Evolutionary conservation across 2,797 vertebrate genomes (phyloP), one percentile per base, ranked within the genome.

Genomic region (Halcyon badia): DNA sequence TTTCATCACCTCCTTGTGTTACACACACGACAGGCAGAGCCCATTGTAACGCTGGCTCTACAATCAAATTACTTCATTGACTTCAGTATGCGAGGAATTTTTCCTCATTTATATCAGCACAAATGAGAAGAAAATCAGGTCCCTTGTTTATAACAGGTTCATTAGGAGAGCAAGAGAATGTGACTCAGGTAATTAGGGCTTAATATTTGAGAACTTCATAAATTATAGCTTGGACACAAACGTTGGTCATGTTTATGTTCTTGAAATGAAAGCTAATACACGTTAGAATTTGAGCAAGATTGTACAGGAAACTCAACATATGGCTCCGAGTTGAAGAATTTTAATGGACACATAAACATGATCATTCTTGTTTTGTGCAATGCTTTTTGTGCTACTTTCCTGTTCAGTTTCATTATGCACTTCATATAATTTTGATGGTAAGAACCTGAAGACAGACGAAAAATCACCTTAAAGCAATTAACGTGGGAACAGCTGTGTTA

Each of bases 271-370:
- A 71, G 71, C 57, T 94, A 85, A 86, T 87, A 64, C 81, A 10
- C 58, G 61, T 78, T 96, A 95, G 71, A 89, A 92, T 95, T 90
- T 85, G 71, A 94, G 88, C 93, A 87, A 92, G 90, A 95, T 83
- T 83, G 81, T 95, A 93, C 96, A 94, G 78, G 95, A 96, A 95
- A 89, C 73, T 90, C 77, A 91, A 68, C 80, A 84, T 96, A 92
- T 77, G 77, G 85, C 77, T 93, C 88, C 89, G 65, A 79, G 56
- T 93, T 91, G 82, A 94, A 92, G 90, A 94, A 88, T 94, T 95
- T 96, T 94, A 97, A 97, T 94, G 77, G 90, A 88, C 90, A 62
- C 30, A 90, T 90, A 94, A 97, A 95, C 95, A 89, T 84, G 90
- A 92, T 94, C 41, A 31, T 94, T 95, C 95, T 95, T 92, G 94